phyloP scores from a whole-genome alignment of 2,888 invertebrate genomes.

The Spialia ferax region DNA sequence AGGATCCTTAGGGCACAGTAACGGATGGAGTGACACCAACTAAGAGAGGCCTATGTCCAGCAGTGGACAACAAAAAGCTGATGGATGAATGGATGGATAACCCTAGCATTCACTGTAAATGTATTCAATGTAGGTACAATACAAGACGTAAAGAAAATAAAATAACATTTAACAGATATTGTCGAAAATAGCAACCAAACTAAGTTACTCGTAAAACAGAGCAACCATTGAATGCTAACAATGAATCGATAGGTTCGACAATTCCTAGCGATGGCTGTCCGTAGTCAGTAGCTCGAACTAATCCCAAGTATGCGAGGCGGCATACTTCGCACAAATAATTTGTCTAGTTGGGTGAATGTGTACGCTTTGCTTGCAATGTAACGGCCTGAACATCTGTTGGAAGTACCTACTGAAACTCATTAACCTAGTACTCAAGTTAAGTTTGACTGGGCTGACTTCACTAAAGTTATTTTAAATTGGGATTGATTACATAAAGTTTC shows the following conservation, averaged over 20 bases:
- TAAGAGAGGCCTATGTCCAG: too few relatives aligned
- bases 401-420: conserved; percentile 59
- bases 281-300: conserved; percentile 58
- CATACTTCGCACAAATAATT: conserved; percentile 65
- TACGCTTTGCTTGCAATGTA: conserved; percentile 60
- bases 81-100: too few relatives aligned
- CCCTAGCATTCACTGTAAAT: too few relatives aligned
- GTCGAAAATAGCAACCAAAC: conserved; percentile 11
- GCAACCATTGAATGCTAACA: conserved; percentile 32
- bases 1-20: too few relatives aligned
- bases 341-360: conserved; percentile 66
- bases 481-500: conserved; percentile 51
- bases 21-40: too few relatives aligned
- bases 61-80: too few relatives aligned
- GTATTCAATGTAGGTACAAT: too few relatives aligned
- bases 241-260: conserved; percentile 50
- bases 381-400: conserved; percentile 58
- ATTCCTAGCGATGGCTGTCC: conserved; percentile 63
- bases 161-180: not conserved
- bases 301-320: conserved; percentile 67
- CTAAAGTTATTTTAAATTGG: conserved; percentile 52
- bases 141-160: not conserved
- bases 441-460: conserved; percentile 53
- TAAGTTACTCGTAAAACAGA: conserved; percentile 23
- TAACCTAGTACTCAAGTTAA: conserved; percentile 60